phyloP scores from a whole-genome alignment of 2,113 vertebrate species.

The Labeo catla region DNA sequence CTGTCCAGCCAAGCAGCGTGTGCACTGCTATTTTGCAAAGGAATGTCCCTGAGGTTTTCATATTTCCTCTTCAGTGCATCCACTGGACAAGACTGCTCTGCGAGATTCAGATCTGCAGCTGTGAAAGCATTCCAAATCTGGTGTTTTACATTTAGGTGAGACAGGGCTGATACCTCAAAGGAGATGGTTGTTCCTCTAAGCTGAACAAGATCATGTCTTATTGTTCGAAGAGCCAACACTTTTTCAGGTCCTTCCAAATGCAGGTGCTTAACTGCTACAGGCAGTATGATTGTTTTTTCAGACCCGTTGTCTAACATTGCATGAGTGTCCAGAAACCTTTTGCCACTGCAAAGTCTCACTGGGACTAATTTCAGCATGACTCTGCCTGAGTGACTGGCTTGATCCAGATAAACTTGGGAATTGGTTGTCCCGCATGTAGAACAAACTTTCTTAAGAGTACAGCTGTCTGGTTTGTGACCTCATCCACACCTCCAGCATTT shows the following conservation, averaged over 20 bases:
- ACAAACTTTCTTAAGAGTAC: too few species aligned
- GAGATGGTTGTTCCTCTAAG: neutral
- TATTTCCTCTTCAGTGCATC: neutral
- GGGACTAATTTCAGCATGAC: neutral
- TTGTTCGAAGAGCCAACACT: too few species aligned
- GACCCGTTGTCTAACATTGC: neutral
- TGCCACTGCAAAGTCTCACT: neutral
- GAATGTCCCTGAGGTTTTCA: neutral
- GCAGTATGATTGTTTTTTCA: neutral
- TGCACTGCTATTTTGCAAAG: neutral
- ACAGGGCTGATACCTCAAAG: neutral
- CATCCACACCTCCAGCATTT: neutral
- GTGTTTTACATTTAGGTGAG: too few species aligned
- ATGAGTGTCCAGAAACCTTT: neutral
- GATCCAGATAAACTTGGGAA: too few species aligned
- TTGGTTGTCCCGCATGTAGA: too few species aligned
- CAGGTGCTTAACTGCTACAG: neutral
- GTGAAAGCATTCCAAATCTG: too few species aligned
- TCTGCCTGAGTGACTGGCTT: too few species aligned
- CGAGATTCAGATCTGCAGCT: neutral
- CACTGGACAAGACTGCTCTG: conserved; percentile 14
- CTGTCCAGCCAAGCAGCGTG: neutral
- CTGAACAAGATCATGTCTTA: conserved; percentile 5
- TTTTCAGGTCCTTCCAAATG: neutral
- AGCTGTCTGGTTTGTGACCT: too few species aligned